Base-by-base conservation (phyloP, 2,113 vertebrate species). In the Cyrtonyx montezumae region DNA sequence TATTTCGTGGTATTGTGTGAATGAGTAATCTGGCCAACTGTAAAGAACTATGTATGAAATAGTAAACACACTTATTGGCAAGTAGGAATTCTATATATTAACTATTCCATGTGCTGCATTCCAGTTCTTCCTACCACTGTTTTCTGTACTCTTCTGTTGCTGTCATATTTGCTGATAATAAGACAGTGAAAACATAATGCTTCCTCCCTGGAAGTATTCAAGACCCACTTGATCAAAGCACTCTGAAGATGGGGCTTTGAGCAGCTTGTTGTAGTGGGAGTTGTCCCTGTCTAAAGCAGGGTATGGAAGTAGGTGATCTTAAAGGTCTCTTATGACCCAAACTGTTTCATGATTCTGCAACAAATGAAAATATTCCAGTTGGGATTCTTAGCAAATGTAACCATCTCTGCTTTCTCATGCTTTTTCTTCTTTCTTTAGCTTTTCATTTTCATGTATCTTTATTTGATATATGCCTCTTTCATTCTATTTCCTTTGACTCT, bases 71-170 rank as follows among this genome's bases (percentile, higher is more conserved):
- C 62, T 71, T 43, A 73, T n/a, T 71, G 9, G 53, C 23, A 59
- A n/a, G 2, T 9, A 65, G 45, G 6, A 62, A 30, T 62, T 82
- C 23, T 42, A 23, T 67, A 63, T 30, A 23, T 65, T 78, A 75
- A 12, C 3, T 32, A 4, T 80, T 66, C 66, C 32, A 30, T 46
- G 13, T 0, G 0, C n/a, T 37, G 0, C 36, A 22, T 80, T 83
- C 11, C 16, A 66, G 0, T 73, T 92, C 30, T 40, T 85, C 16
- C 6, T 76, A 21, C 25, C 4, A 12, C 26, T 75, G 8, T 78
- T 87, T 92, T 59, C 17, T 55, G 12, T 63, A 75, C 7, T 8
- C 21, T 66, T 88, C 19, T 55, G 4, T 77, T 84, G 85, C 25
- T 42, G 13, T 17, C 2, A 1, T 20, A 10, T 2, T 46, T 36